phyloP scores from a whole-genome alignment of 1,140 invertebrate species.

The Neuroterus valhalla region DNA sequence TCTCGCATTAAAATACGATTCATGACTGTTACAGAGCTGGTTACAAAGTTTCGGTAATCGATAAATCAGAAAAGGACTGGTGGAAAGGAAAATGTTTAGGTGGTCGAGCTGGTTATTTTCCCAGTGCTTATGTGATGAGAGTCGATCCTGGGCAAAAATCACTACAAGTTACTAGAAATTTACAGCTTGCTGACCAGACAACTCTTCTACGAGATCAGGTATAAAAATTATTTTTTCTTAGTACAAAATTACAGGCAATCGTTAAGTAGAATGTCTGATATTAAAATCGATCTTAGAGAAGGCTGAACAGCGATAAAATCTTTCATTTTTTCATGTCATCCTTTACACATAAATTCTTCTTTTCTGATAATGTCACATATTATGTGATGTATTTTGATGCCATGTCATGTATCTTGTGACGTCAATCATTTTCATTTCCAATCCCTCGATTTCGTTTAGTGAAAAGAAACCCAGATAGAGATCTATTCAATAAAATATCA shows the following conservation, averaged over 20 bases:
- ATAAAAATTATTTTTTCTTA: slow-evolving; percentile 25
- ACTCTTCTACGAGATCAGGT: slow-evolving; percentile 84
- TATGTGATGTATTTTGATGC: not conserved
- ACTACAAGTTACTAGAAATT: slow-evolving; percentile 86
- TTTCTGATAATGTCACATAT: too few species aligned
- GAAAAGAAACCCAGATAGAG: too few species aligned
- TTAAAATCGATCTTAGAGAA: too few species aligned
- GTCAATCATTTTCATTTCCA: not conserved
- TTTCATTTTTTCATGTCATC: too few species aligned
- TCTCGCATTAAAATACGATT: slow-evolving; percentile 12
- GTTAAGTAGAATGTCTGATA: too few species aligned
- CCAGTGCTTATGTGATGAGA: slow-evolving; percentile 94
- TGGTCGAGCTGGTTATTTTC: slow-evolving; percentile 93
- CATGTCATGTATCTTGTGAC: not conserved
- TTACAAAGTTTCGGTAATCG: slow-evolving; percentile 95
- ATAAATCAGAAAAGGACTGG: slow-evolving; percentile 96
- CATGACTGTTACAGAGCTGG: slow-evolving; percentile 81
- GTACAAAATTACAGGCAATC: too few species aligned
- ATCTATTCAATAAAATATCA: too few species aligned
- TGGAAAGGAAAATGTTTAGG: slow-evolving; percentile 95
- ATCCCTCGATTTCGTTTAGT: not conserved
- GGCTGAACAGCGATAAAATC: too few species aligned
- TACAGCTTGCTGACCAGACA: slow-evolving; percentile 81
- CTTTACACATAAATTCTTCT: too few species aligned
- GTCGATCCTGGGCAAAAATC: slow-evolving; percentile 92